These are phyloP conservation scores for Apodemia hepburni DNA, from an alignment of 2,888 invertebrate species.

Conservation along the genomic window DNA sequence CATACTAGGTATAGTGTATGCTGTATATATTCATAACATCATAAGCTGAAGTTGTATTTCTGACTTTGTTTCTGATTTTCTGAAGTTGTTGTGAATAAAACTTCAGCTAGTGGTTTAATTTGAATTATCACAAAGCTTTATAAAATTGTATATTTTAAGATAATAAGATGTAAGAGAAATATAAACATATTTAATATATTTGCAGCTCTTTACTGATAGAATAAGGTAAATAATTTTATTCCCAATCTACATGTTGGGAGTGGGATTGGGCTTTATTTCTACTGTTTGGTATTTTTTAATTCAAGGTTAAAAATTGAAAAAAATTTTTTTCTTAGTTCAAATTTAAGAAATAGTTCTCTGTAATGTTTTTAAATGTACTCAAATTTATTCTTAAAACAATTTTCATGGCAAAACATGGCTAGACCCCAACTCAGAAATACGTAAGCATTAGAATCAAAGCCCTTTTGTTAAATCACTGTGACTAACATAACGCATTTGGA, in stretches of 20 bases:
- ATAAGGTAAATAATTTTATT: conserved; percentile 23
- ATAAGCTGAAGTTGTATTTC: no score
- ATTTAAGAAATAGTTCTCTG: no score
- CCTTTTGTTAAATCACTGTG: background rate
- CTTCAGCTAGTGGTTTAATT: background rate
- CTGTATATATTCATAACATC: no score
- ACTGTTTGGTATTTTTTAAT: background rate
- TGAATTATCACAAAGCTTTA: background rate
- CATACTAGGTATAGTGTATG: no score
- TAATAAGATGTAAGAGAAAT: background rate
- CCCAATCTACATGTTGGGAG: conserved; percentile 10
- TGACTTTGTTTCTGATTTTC: no score
- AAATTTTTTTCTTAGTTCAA: no score
- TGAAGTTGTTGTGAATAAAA: no score
- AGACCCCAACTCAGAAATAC: background rate
- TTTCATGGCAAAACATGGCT: no score
- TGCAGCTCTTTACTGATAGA: conserved; percentile 20
- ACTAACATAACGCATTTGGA: background rate
- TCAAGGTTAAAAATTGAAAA: no score
- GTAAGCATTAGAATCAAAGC: background rate
- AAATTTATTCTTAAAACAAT: no score
- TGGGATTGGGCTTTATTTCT: background rate
- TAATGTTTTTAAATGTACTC: no score
- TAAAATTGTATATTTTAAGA: background rate
- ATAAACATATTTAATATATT: conserved; percentile 20